Base-by-base conservation (phyloP, 2,888 invertebrate species). In the Chirona hameri region DNA sequence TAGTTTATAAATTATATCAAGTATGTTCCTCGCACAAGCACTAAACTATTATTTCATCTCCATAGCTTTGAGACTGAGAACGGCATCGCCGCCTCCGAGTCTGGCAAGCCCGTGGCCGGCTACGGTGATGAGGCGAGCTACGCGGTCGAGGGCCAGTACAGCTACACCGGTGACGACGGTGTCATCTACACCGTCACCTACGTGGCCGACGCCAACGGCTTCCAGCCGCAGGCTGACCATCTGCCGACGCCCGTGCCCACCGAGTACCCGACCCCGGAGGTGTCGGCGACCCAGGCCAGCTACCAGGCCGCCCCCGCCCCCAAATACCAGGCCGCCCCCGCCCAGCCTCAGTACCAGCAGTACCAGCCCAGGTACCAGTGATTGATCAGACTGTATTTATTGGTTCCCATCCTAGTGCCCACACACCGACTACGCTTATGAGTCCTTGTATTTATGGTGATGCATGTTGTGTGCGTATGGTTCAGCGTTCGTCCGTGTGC, bases 171-270 rank as follows among this genome's bases (percentile, higher is more conserved):
- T 18, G 72, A 72, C 72, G 29, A 72, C 31, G 72, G 72, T 18
- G 31, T 31, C 72, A 72, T 18, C 31, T 79, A 79, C 79, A 46
- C 46, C 46, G 79, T 79, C 18, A 48, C 39, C 48, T 79, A 79
- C 15, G 15, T 48, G 39, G 79, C 79, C 48, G 79, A 79, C 14
- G 48, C 39, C n/a, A 79, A 46, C n/a, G n/a, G 79, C 39, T 79
- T 79, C 48, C 79, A 79, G 79, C 79, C 79, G 79, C 39, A 48
- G 39, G 79, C 46, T n/a, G 79, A 46, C 48, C 79, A 79, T 39
- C 10, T 79, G n/a, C 79, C 79, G 46, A 72, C 69, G 14, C 69
- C 31, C 31, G 29, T 69, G 31, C 29, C 29, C 69, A 31, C 31
- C 69, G 29, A 69, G 72, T 72, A 72, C 72, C 72, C 72, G 72